These are phyloP conservation scores for Entomyzon cyanotis DNA, from an alignment of 2,113 vertebrate genomes.

Conservation along the genomic window DNA sequence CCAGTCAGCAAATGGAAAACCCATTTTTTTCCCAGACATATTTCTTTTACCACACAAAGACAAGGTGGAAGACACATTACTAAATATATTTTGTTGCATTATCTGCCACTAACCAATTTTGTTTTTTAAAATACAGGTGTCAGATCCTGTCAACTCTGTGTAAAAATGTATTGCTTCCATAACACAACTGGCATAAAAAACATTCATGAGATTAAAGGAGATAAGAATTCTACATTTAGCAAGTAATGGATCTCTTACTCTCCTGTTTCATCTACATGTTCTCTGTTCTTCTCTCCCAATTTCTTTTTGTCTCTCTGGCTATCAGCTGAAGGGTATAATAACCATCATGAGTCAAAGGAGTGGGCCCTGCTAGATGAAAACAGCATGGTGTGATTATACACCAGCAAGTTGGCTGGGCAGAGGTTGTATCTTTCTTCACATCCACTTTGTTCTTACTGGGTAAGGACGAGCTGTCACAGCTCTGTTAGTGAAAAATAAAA, in stretches of 20 bases:
- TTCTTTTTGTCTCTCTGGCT: background rate
- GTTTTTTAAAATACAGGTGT: background rate
- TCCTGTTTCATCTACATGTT: background rate
- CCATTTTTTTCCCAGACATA: rapidly evolving
- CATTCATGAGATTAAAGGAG: background rate
- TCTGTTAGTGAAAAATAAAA: background rate
- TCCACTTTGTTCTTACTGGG: background rate
- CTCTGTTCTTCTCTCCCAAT: background rate
- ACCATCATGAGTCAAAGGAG: background rate
- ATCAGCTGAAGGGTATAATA: background rate
- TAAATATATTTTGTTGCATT: background rate
- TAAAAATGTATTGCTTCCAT: background rate
- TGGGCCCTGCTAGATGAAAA: background rate
- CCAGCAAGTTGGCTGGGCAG: background rate
- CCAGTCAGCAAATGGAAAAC: background rate
- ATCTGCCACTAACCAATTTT: background rate
- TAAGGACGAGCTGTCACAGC: background rate
- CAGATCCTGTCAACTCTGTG: background rate
- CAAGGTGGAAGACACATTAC: background rate
- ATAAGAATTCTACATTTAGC: background rate
- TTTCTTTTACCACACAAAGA: background rate
- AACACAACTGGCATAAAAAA: background rate
- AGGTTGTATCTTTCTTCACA: background rate
- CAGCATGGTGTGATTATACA: background rate
- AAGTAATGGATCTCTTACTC: background rate